Conservation (phyloP, 2,797 vertebrate genomes). For the Australoheros facetus region DNA sequence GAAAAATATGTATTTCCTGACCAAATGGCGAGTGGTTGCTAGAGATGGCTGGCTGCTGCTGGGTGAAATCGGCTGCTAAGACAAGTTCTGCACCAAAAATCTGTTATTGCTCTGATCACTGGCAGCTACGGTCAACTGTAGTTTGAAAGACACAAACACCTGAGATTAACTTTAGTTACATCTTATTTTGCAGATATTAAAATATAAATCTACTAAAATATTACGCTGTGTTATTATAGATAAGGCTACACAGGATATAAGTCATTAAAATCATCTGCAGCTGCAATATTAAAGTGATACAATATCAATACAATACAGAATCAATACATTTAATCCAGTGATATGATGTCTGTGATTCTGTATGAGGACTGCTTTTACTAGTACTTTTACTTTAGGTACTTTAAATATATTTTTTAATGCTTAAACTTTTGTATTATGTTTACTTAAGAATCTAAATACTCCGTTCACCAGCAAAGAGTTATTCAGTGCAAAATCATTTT, state of each 20-base stretch:
- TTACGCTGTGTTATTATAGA: not conserved
- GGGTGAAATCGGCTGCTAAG: rapidly evolving
- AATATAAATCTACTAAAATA: not conserved
- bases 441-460: not conserved
- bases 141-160: not conserved
- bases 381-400: no score
- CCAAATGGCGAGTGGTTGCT: not conserved
- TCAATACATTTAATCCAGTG: no score
- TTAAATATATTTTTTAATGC: no score
- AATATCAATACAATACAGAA: no score
- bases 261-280: not conserved
- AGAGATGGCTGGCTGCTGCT: not conserved
- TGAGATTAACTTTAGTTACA: not conserved
- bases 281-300: no score
- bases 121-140: not conserved
- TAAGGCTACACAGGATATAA: no score
- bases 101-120: not conserved
- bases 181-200: not conserved
- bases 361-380: no score
- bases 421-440: rapidly evolving
- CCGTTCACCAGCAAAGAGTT: not conserved
- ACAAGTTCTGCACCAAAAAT: not conserved
- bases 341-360: no score
- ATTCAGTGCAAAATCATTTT: not conserved
- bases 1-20: not conserved